phyloP scores from a whole-genome alignment of 1,140 invertebrate species.

The Trachelipus rathkii region DNA sequence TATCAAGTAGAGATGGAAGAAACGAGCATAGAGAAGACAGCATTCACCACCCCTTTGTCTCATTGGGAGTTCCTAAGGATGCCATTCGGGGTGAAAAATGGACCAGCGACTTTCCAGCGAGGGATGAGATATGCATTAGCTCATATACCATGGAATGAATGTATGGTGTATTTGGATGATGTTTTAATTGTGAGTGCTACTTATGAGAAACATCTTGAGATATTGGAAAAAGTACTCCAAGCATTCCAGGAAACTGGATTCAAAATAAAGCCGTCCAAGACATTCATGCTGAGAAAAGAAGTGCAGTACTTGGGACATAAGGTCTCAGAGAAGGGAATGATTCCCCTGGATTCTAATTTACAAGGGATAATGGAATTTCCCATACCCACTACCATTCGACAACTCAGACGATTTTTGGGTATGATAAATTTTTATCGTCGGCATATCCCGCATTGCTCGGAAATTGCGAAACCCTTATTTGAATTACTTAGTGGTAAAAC shows the following conservation, averaged over 20 bases:
- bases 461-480: background rate
- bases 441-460: background rate
- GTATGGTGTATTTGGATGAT: background rate
- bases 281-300: background rate
- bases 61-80: background rate
- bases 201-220: background rate
- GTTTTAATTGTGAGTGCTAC: background rate
- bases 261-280: background rate
- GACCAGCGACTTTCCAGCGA: background rate
- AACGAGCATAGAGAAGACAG: slow-evolving; percentile 52
- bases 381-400: no score
- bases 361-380: background rate
- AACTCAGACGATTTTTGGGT: background rate
- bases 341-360: background rate
- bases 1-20: slow-evolving; percentile 51
- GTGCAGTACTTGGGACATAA: background rate
- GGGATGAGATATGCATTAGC: background rate
- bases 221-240: background rate
- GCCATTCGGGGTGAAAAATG: slow-evolving; percentile 4
- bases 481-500: background rate
- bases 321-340: background rate
- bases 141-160: background rate
- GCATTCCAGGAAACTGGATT: background rate
- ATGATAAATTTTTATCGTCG: background rate
- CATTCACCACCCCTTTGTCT: slow-evolving; percentile 50